phyloP scores from a whole-genome alignment of 2,113 vertebrate genomes.

The Caracal caracal region DNA sequence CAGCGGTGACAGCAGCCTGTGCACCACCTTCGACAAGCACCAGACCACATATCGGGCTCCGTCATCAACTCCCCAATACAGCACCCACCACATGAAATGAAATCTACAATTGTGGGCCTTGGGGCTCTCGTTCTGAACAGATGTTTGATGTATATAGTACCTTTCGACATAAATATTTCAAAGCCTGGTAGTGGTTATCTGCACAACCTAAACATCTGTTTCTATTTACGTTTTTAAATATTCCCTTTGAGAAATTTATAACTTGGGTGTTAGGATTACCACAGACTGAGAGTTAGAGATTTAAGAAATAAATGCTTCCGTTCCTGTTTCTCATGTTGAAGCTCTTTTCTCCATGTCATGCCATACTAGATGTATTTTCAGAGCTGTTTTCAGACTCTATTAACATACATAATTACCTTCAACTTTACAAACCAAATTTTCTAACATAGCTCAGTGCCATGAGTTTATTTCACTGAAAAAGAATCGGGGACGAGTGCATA shows the following conservation, averaged over 20 bases:
- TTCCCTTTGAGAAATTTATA: slow-evolving; percentile 9
- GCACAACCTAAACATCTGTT: slow-evolving; percentile 41
- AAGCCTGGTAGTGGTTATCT: slow-evolving; percentile 4
- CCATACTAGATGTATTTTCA: background rate
- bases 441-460: background rate
- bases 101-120: background rate
- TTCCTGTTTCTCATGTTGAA: background rate
- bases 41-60: background rate
- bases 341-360: background rate
- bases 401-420: background rate
- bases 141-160: background rate
- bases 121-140: background rate
- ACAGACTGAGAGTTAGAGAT: background rate
- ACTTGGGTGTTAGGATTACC: slow-evolving; percentile 37
- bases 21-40: background rate
- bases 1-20: rapidly evolving
- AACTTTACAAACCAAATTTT: background rate
- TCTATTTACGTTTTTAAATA: slow-evolving; percentile 33
- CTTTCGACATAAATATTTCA: slow-evolving; percentile 32
- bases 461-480: background rate
- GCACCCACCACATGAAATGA: background rate
- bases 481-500: background rate
- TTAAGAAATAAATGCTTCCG: slow-evolving; percentile 4
- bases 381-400: slow-evolving; percentile 20
- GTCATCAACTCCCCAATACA: background rate